These are phyloP conservation scores for Phoenicopterus ruber DNA, from an alignment of 2,113 vertebrate species.

Conservation along the genomic window DNA sequence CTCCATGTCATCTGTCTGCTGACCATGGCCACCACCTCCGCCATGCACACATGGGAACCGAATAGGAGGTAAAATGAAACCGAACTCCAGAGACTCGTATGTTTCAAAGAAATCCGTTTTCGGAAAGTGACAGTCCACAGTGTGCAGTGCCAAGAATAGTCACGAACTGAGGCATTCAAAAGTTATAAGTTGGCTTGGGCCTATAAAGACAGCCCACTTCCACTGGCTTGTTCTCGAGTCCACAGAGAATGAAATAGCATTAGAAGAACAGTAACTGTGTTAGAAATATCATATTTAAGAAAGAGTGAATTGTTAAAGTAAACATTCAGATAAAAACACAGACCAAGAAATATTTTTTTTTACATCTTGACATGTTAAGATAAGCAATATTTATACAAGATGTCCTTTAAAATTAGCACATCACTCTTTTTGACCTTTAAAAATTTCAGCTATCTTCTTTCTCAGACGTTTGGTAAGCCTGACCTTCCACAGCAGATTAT, in stretches of 20 bases:
- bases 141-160: neutral
- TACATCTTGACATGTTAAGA: neutral
- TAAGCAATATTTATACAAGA: neutral
- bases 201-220: neutral
- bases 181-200: neutral
- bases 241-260: neutral
- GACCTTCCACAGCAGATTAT: neutral
- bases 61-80: neutral
- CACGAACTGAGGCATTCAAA: neutral
- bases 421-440: conserved; percentile 2
- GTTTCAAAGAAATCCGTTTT: neutral
- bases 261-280: neutral
- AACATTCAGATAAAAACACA: neutral
- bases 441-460: conserved; percentile 8
- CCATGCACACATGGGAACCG: fast-evolving
- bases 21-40: neutral
- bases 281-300: neutral
- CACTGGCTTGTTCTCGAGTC: neutral
- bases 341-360: neutral
- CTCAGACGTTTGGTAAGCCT: conserved; percentile 6
- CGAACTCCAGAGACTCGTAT: neutral
- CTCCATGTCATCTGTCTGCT: neutral
- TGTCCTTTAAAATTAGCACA: conserved; percentile 30
- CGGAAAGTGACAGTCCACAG: neutral
- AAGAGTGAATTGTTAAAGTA: neutral